phyloP scores from a whole-genome alignment of 2,888 invertebrate species.

The Clitarchus hookeri region DNA sequence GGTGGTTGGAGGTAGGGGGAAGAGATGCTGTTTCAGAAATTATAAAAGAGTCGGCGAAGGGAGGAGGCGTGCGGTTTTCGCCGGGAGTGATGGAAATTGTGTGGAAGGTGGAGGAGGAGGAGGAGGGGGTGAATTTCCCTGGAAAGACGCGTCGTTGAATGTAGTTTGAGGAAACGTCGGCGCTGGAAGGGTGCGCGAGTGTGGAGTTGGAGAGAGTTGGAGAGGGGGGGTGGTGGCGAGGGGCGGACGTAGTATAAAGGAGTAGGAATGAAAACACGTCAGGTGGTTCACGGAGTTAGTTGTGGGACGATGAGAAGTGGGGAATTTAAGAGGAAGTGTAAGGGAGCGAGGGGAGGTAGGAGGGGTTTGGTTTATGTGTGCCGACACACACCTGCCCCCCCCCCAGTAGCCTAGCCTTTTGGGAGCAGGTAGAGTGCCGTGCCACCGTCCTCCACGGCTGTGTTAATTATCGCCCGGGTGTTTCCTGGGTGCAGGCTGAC shows the following conservation, averaged over 20 bases:
- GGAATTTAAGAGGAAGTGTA: not conserved
- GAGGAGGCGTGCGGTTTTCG: not conserved
- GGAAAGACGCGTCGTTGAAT: not conserved
- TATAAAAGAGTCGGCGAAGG: constrained; percentile 8
- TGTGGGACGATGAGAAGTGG: constrained; percentile 5
- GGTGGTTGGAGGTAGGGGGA: not conserved
- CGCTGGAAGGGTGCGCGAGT: not conserved
- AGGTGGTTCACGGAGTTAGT: not conserved
- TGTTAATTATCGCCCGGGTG: not conserved
- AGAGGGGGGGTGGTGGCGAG: not conserved
- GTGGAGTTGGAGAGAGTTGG: not conserved
- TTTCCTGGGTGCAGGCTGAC: not conserved
- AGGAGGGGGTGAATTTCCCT: not conserved
- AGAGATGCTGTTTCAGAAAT: not conserved
- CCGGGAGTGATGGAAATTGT: not conserved
- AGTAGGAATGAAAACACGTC: constrained; percentile 14
- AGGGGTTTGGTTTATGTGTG: not conserved
- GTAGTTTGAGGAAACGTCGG: not conserved
- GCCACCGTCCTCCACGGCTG: not conserved
- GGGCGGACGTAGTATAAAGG: not conserved
- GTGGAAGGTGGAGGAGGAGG: not conserved
- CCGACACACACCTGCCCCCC: not conserved
- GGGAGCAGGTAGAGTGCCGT: not conserved
- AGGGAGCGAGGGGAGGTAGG: not conserved
- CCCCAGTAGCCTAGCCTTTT: not conserved